Base-by-base conservation (phyloP, 2,113 vertebrate genomes). In the Rutilus rutilus region DNA sequence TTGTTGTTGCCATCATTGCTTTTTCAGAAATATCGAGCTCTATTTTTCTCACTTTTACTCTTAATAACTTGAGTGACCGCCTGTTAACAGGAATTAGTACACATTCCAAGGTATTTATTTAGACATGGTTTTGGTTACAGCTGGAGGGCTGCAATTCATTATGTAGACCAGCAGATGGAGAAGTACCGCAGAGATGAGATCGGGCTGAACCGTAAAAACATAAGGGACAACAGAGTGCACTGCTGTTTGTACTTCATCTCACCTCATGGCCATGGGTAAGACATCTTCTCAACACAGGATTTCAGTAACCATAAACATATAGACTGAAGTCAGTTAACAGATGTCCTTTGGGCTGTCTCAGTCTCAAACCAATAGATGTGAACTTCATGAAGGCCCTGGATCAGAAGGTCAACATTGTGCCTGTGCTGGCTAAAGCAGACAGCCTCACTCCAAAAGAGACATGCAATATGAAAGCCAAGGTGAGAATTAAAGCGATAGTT, bases 181-280 rank as follows among this genome's bases (percentile, higher is more conserved):
- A 93, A 94, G 84, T 95, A 91, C 88, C 94, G 94, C 91, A 91
- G 90, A 83, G 94, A 94, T 2, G 95, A 96, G 88, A 94, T 92
- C 17, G 93, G 95, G 0, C 42, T 95, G 73, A 94, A 95, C 90
- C 91, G 94, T 60, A 94, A 92, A 82, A 95, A 95, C 91, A 95
- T 95, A 52, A 93, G 92, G 87, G 95, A 96, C 88, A 94, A 94
- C 90, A 89, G 95, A 77, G 95, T 96, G 65, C 95, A 95, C 91
- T 96, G 94, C 91, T 93, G 93, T 78, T 92, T 96, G 47, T 95
- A 96, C 91, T 96, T 96, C 88, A 92, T 96, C 89, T 94, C 95
- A 9, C 95, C 95, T 0, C 93, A 91, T n/a, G 94, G 94, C 10
- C 94, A 95, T 65, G 94, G 95, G 95, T 96, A 91, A 80, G 52